Evolutionary conservation across 2,113 vertebrate species (phyloP).

Genomic region (Mirounga angustirostris): DNA sequence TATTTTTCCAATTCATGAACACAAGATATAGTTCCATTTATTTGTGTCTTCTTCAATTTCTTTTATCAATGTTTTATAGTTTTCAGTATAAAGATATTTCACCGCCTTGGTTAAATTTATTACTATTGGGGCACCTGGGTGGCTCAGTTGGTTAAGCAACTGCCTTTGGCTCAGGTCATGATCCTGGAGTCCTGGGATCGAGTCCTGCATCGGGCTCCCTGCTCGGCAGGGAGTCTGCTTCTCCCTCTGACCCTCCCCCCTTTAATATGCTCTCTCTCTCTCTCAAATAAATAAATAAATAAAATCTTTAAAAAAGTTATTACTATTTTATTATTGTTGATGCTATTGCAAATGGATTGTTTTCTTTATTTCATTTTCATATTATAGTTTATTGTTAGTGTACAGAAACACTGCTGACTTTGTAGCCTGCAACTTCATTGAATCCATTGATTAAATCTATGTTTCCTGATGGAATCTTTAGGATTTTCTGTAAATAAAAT

Average conservation of each 20-base stretch:
- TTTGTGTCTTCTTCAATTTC: not conserved
- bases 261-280: too few relatives aligned
- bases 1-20: not conserved
- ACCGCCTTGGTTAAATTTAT: not conserved
- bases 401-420: not conserved
- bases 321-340: not conserved
- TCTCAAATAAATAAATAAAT: too few relatives aligned
- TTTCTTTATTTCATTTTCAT: not conserved
- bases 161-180: too few relatives aligned
- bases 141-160: too few relatives aligned
- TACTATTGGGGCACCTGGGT: not conserved
- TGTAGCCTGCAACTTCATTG: not conserved
- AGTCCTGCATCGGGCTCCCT: too few relatives aligned
- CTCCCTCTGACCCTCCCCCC: too few relatives aligned
- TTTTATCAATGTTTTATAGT: not conserved
- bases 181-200: too few relatives aligned
- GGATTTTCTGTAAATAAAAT: not conserved
- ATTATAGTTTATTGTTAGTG: not conserved
- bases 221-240: too few relatives aligned
- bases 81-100: not conserved
- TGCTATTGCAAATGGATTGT: not conserved
- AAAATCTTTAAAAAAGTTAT: not conserved
- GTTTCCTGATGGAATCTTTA: not conserved
- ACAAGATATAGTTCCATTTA: not conserved
- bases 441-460: not conserved